Evolutionary conservation across 2,888 invertebrate genomes (phyloP), one percentile per base, ranked within the genome.

Genomic region (Latheticus oryzae): DNA sequence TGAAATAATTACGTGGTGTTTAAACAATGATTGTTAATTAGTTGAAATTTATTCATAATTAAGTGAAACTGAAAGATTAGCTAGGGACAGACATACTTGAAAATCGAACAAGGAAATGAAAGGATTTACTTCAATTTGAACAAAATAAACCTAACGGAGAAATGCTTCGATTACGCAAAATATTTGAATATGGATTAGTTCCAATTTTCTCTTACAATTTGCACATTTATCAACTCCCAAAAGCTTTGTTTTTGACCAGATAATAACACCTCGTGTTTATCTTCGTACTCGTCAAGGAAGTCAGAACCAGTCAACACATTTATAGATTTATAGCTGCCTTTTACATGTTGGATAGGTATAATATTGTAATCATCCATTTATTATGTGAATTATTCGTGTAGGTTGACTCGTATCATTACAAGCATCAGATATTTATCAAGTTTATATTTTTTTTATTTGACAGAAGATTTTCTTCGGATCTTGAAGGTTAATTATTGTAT

Each of bases 291-390:
- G 42, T 42, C 45, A 32, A 45, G 45, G 45, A 35, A 48, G 35
- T 38, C 11, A 4, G 19, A 13, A 12, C 45, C 2, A 38, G 32
- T 45, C 45, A 45, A 45, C 45, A 45, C 45, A 32, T 45, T 23
- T 35, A n/a, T 11, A 48, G 48, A 48, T 48, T 48, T 48, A 48
- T 48, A 35, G 35, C 16, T 15, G 32, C 21, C 33, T 23, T 30
- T 28, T 45, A 19, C 32, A 45, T 11, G 32, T 28, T 12, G n/a
- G 32, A 45, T 45, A 21, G 45, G 32, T 32, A 45, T 45, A 45
- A 45, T 45, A 35, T 48, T 24, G 35, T 48, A 48, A 48, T 48
- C 48, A 24, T 23, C 35, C 35, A 48, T 48, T 48, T 48, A 45
- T 45, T 45, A 48, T 48, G 48, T 45, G 48, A 24, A 48, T 45